Evolutionary conservation across 64 coral and sea anemone species (phyloP), one percentile per base, ranked within the genome.

Genomic region (Pocillopora damicornis): DNA sequence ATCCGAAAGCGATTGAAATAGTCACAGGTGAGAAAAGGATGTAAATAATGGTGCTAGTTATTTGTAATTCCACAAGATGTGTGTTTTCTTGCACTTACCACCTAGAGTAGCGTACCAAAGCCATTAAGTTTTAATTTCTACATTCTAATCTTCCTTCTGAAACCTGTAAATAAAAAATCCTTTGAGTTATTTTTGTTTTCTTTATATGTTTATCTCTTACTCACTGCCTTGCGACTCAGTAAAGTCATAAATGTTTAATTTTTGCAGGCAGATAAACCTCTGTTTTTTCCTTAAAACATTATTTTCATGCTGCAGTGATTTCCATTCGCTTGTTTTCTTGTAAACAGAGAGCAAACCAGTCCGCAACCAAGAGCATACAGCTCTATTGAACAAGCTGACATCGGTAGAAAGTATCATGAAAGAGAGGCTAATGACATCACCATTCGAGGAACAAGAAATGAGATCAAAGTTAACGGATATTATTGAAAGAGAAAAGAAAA

Each of bases 401-500:
- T 85, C 81, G 57, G 57, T 96, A 59, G 74, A 78, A 15, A 76
- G 15, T 5, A 87, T 96, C 85, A 75, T 96, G 75, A 96, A 75
- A 25, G 88, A 96, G 59, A 87, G 25, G 61, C 91, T 93, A 11
- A 72, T 96, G 25, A 96, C 88, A 17, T 75, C 82, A 30, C 77
- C 94, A 10, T 58, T 86, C 35, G 91, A 96, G 61, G 87, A 96
- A 16, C 76, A 82, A 4, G 87, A 77, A 16, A 84, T 84, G 63
- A 93, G 90, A 35, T 58, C 26, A 61, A 88, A 82, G 17, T 75
- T 96, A 4, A 35, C 87, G 13, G 77, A 92, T 74, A 79, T 96
- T 20, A 83, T 96, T 18, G 89, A 77, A 59, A 72, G 94, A 59
- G 94, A 96, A 61, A 83, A 88, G 60, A 96, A 92, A 82, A 96